A percentile compares a stretch with the other conserved stretches of the same genome.
Conservation (phyloP, 1,140 invertebrate genomes). For the Leptoteleia sp. region DNA sequence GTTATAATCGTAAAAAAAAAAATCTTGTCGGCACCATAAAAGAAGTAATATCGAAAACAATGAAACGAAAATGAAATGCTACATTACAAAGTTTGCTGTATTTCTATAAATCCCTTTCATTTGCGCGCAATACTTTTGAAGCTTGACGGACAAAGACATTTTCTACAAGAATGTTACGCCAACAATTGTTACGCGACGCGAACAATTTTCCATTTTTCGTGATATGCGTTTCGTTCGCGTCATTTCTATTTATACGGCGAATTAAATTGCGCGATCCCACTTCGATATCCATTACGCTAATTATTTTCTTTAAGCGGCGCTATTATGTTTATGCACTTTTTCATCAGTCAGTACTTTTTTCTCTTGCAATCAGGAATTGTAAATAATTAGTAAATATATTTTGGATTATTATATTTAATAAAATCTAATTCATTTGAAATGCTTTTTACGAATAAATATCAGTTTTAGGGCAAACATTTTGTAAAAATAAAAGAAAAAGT, state of each 20-base stretch:
- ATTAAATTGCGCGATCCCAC: conserved; percentile 20
- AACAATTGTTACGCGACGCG: not conserved
- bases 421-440: too few species aligned
- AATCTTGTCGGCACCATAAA: conserved; percentile 34
- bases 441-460: too few species aligned
- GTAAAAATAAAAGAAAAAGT: too few species aligned
- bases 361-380: too few species aligned
- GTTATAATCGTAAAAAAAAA: conserved; percentile 41
- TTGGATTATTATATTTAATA: too few species aligned
- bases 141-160: conserved; percentile 30
- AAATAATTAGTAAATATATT: too few species aligned
- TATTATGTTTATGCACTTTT: too few species aligned
- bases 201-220: conserved; percentile 29
- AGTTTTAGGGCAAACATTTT: too few species aligned
- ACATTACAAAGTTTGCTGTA: conserved; percentile 51
- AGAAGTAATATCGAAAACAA: conserved; percentile 49
- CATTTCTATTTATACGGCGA: conserved; percentile 32
- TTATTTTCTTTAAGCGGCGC: conserved; percentile 6
- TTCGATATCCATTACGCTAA: conserved; percentile 10
- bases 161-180: conserved; percentile 25
- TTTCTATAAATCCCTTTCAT: conserved; percentile 49
- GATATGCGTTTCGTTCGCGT: conserved; percentile 18
- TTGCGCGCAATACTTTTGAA: conserved; percentile 31
- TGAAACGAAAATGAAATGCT: conserved; percentile 55
- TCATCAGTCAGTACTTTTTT: too few species aligned